Evolutionary conservation across 2,113 vertebrate genomes (phyloP).

Genomic region (Lethenteron camtschaticum): DNA sequence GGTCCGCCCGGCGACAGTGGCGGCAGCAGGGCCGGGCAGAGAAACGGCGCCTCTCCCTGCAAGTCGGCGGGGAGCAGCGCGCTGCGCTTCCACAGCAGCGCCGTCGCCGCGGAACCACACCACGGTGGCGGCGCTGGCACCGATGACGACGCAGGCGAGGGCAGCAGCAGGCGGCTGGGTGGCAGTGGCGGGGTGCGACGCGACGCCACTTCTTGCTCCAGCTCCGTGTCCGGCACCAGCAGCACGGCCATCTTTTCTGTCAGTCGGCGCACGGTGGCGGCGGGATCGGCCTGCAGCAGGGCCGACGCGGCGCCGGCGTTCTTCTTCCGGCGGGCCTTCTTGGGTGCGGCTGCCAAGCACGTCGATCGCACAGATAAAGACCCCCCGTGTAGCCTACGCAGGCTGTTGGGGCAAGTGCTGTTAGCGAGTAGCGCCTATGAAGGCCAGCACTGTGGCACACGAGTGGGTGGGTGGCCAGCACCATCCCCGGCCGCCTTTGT

Average conservation of each 20-base stretch:
- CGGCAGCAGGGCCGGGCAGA: too few species aligned
- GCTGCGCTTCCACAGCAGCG: constrained; percentile 51
- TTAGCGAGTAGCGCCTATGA: too few species aligned
- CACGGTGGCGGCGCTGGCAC: constrained; percentile 9
- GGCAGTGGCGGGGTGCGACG: constrained; percentile 33
- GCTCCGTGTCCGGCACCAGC: constrained; percentile 13
- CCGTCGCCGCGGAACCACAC: constrained; percentile 9
- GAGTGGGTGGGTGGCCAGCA: too few species aligned
- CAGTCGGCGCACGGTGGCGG: constrained; percentile 22
- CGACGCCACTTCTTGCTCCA: constrained; percentile 21
- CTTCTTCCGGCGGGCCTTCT: constrained; percentile 23
- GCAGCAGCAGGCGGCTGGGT: constrained; percentile 25
- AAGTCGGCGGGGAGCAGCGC: constrained; percentile 15
- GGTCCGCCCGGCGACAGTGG: too few species aligned
- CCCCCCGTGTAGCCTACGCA: too few species aligned
- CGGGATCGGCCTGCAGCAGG: constrained; percentile 41
- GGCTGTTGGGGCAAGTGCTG: too few species aligned
- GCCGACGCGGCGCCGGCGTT: constrained; percentile 15
- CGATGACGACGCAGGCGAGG: constrained; percentile 8
- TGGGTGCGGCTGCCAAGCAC: constrained; percentile 12
- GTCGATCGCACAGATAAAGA: too few species aligned
- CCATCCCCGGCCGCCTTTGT: too few species aligned
- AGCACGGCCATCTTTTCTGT: constrained; percentile 42
- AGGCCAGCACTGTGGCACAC: too few species aligned
- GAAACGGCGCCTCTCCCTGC: too few species aligned